Base-by-base conservation (phyloP, 2,113 vertebrate species). In the Pyxicephalus adspersus region DNA sequence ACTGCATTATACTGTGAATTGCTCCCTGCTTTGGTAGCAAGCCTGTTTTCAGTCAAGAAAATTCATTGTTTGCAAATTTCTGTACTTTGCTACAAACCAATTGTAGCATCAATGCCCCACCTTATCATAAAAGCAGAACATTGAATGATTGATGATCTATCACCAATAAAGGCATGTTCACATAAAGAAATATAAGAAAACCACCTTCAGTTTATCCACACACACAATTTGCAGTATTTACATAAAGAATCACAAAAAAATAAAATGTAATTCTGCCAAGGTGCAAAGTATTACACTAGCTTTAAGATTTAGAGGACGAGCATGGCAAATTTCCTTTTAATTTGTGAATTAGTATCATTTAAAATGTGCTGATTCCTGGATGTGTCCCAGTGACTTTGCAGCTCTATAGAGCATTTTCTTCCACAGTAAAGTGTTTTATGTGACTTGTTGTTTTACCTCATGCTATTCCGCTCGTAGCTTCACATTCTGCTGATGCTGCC, bases 331-430 rank as follows among this genome's bases (percentile, higher is more conserved):
- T 22, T 7, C 26, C 20, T 67, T 52, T 58, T 78, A 57, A 78
- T 80, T 68, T 73, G 60, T 72, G 50, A 73, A 81, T 81, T 72
- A 72, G 67, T 63, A 81, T 64, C 45, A 72, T 81, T 81, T 72
- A 81, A 71, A 81, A 73, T 81, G 50, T 64, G 78, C 78, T 81
- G 38, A 63, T 31, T 63, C 57, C 45, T 71, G 65, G 78, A 73
- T 63, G 45, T 23, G 54, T 63, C 70, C 68, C 57, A 81, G n/a
- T 81, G 68, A 64, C 78, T 81, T 64, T 73, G 78, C 58, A 80
- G 34, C 71, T 72, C 45, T 64, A 26, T 54, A 60, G 67, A 72
- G 60, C 38, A 51, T 63, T 76, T 76, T 51, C 31, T 60, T 18
- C 8, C 58, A 66, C 68, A 18, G 58, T 63, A 29, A 80, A 71